Evolutionary conservation across 2,888 invertebrate species (phyloP).

Genomic region (Macrophya alboannulata): DNA sequence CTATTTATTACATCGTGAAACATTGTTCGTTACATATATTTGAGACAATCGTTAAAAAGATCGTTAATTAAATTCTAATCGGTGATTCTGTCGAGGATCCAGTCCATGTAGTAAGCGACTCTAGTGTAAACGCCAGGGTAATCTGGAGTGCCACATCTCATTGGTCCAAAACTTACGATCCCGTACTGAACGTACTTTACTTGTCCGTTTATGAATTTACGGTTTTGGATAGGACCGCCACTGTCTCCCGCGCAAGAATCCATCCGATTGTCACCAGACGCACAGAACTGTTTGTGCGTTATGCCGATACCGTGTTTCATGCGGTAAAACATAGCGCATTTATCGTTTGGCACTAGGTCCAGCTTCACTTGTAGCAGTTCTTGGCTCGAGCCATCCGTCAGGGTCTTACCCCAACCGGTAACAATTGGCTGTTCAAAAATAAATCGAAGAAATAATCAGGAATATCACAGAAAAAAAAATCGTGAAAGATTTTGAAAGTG

Average conservation of each 20-base stretch:
- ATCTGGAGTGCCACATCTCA: slow-evolving; percentile 76
- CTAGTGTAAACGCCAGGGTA: slow-evolving; percentile 80
- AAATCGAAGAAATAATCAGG: not conserved
- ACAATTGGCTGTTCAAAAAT: slow-evolving; percentile 81
- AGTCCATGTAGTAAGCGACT: slow-evolving; percentile 78
- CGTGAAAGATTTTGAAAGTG: too few species aligned
- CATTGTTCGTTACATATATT: too few species aligned
- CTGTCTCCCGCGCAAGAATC: slow-evolving; percentile 88
- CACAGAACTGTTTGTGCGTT: slow-evolving; percentile 82
- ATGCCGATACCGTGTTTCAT: slow-evolving; percentile 71
- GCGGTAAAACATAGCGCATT: slow-evolving; percentile 70
- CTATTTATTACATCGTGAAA: too few species aligned
- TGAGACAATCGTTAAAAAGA: not conserved
- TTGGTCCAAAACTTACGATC: slow-evolving; percentile 81
- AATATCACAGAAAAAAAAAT: not conserved
- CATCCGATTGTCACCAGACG: slow-evolving; percentile 82
- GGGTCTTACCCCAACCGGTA: slow-evolving; percentile 90
- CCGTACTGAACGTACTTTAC: slow-evolving; percentile 83
- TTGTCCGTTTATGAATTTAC: slow-evolving; percentile 65
- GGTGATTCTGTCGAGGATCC: slow-evolving; percentile 78
- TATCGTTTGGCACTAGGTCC: slow-evolving; percentile 75
- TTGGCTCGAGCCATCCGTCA: slow-evolving; percentile 82
- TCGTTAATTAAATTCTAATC: slow-evolving; percentile 9
- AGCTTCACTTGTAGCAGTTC: slow-evolving; percentile 80
- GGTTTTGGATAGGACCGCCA: slow-evolving; percentile 86